phyloP scores from a whole-genome alignment of 2,888 invertebrate genomes.

The Abrostola tripartita region DNA sequence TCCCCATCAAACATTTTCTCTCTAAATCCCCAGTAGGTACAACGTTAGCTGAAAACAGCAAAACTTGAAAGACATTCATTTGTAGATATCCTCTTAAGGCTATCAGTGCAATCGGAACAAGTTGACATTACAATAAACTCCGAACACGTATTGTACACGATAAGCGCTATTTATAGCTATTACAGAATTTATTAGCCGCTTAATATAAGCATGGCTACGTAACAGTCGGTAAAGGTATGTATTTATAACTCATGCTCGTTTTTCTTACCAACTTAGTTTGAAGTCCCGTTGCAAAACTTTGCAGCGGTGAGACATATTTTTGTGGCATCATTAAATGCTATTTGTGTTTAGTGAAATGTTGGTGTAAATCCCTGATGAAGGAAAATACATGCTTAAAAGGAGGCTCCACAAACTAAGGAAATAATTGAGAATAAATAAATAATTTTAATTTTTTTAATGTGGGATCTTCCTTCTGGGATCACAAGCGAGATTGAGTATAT shows the following conservation, averaged over 20 bases:
- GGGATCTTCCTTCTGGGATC: no score
- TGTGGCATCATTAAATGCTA: not conserved
- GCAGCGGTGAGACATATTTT: no score
- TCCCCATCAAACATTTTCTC: no score
- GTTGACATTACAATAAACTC: conserved; percentile 50
- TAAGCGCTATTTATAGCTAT: conserved; percentile 55
- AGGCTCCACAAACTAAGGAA: no score
- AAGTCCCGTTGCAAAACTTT: no score
- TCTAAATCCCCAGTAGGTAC: no score
- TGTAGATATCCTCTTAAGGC: conserved; percentile 16
- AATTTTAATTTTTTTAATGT: no score
- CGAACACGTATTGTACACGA: conserved; percentile 17
- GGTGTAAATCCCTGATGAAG: no score
- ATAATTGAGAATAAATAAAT: no score
- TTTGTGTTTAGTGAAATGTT: no score
- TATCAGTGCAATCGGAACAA: conserved; percentile 36
- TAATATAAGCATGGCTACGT: conserved; percentile 3
- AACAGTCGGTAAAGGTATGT: not conserved
- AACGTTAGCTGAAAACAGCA: not conserved
- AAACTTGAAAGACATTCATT: conserved; percentile 16
- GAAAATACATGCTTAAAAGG: no score
- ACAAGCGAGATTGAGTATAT: no score
- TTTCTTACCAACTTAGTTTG: not conserved
- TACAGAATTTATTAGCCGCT: conserved; percentile 36
- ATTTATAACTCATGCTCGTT: not conserved